Evolutionary conservation across 1,140 invertebrate genomes (phyloP).

Genomic region (Aphelenchoides besseyi): DNA sequence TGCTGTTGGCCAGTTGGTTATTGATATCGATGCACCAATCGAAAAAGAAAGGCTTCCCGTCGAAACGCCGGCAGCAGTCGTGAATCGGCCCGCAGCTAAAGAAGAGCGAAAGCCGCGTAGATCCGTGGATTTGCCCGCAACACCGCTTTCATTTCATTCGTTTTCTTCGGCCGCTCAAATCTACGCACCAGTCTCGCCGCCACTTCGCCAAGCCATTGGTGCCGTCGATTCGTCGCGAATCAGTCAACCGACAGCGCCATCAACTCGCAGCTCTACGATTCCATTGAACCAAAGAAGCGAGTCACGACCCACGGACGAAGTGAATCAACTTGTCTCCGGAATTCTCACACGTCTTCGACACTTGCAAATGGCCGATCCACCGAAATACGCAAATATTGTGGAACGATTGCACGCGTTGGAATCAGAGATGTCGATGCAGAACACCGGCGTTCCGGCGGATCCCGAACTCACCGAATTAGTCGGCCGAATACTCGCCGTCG

Average conservation of each 20-base stretch:
- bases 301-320: not conserved
- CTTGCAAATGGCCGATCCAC: constrained; percentile 39
- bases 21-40: not conserved
- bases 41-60: not conserved
- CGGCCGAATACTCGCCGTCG: constrained; percentile 44
- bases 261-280: not conserved
- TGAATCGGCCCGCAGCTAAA: not conserved
- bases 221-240: not conserved
- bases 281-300: not conserved
- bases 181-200: not conserved
- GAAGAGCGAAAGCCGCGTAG: not conserved
- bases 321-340: not conserved
- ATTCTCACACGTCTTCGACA: constrained; percentile 33
- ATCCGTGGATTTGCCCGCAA: constrained; percentile 9
- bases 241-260: not conserved
- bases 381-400: constrained; percentile 48
- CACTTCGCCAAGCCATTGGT: not conserved
- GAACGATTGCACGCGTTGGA: constrained; percentile 54
- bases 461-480: constrained; percentile 47
- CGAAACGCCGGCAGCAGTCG: not conserved
- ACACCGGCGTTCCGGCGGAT: constrained; percentile 48
- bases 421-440: constrained; percentile 43
- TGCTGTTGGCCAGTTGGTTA: not conserved
- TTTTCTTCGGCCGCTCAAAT: not conserved
- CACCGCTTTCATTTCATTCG: not conserved